Evolutionary conservation across 2,888 invertebrate species (phyloP).

Genomic region (Operophtera brumata): DNA sequence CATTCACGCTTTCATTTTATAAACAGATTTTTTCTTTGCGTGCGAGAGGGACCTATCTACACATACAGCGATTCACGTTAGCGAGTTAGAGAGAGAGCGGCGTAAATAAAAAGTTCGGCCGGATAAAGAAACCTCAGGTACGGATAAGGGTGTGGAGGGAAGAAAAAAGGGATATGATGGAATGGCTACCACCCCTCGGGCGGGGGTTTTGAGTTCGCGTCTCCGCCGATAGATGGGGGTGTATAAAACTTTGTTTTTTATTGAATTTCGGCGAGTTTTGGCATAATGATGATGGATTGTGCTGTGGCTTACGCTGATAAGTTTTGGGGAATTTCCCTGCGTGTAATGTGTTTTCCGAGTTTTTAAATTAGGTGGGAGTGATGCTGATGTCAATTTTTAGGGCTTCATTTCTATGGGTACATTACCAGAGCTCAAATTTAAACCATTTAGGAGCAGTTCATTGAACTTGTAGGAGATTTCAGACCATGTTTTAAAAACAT

Average conservation of each 20-base stretch:
- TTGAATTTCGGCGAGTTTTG: slow-evolving; percentile 77
- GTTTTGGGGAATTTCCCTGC: slow-evolving; percentile 66
- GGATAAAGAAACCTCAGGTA: slow-evolving; percentile 81
- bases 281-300: slow-evolving; percentile 80
- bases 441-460: not conserved
- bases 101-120: slow-evolving; percentile 73
- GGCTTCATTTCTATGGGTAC: slow-evolving; percentile 4
- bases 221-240: slow-evolving; percentile 74
- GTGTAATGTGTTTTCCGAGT: slow-evolving; percentile 71
- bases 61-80: slow-evolving; percentile 24
- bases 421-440: not conserved
- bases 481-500: not conserved
- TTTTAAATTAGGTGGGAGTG: slow-evolving; percentile 63
- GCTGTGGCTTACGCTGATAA: slow-evolving; percentile 73
- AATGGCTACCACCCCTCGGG: slow-evolving; percentile 63
- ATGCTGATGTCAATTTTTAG: slow-evolving; percentile 48
- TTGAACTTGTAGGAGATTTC: not conserved
- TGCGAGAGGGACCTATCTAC: slow-evolving; percentile 48
- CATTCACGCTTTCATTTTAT: slow-evolving; percentile 71
- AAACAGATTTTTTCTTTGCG: slow-evolving; percentile 77
- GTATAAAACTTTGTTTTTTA: slow-evolving; percentile 69
- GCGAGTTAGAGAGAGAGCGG: slow-evolving; percentile 56
- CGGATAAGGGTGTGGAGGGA: slow-evolving; percentile 78
- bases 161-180: slow-evolving; percentile 78
- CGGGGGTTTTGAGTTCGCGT: slow-evolving; percentile 60